These are phyloP conservation scores for Platynereis dumerilii DNA, from an alignment of 2,888 invertebrate species.

Conservation along the genomic window DNA sequence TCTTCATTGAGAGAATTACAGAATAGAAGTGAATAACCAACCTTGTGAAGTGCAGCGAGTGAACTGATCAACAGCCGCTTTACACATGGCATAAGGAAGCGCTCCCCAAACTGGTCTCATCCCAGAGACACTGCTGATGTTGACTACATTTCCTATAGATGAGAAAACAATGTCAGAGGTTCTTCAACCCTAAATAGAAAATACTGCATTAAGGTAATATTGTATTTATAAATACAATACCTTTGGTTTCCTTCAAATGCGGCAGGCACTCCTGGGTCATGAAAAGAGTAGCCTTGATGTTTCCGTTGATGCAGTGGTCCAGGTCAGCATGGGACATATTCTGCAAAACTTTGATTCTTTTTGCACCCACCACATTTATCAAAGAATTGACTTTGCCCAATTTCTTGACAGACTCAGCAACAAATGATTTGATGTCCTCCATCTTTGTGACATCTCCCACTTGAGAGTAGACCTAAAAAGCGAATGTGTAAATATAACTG, in stretches of 20 bases:
- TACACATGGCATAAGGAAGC: constrained; percentile 7
- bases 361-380: constrained; percentile 13
- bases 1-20: neutral
- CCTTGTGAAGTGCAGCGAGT: constrained; percentile 8
- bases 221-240: too few species aligned
- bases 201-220: too few species aligned
- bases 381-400: neutral
- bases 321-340: constrained; percentile 2
- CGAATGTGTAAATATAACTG: too few species aligned
- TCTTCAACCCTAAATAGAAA: too few species aligned
- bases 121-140: constrained; percentile 17
- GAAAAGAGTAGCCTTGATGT: constrained; percentile 13
- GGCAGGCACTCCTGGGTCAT: constrained; percentile 15
- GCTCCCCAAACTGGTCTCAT: constrained; percentile 9
- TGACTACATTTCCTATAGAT: constrained; percentile 1
- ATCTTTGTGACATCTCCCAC: constrained; percentile 3
- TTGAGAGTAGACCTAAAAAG: too few species aligned
- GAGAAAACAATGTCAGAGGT: too few species aligned
- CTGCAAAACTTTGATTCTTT: constrained; percentile 11
- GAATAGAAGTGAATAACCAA: too few species aligned
- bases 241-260: constrained; percentile 12
- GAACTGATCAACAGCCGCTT: constrained; percentile 15
- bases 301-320: constrained; percentile 10
- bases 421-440: neutral
- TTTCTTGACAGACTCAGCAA: neutral